phyloP scores from a whole-genome alignment of 2,113 vertebrate genomes.

The Cavia porcellus region DNA sequence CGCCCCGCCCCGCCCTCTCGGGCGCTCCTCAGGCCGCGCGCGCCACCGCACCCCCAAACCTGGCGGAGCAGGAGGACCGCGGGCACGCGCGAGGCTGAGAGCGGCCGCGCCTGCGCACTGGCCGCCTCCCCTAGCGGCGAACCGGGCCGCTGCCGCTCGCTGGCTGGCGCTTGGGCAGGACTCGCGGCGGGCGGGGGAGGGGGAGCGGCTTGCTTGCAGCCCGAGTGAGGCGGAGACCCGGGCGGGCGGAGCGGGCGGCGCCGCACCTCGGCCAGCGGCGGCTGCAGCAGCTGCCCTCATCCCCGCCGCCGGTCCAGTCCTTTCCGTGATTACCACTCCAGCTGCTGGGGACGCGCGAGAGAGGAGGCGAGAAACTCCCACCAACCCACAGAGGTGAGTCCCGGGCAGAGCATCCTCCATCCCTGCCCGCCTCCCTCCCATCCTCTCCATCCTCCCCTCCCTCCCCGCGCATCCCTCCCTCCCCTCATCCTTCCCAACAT shows the following conservation, averaged over 20 bases:
- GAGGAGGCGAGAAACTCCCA: conserved; percentile 77
- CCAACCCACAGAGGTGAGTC: conserved; percentile 80
- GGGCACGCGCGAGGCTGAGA: conserved; percentile 37
- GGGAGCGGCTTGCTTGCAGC: conserved; percentile 78
- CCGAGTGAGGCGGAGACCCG: conserved; percentile 80
- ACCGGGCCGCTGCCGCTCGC: conserved; percentile 71
- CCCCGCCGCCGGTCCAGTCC: conserved; percentile 24
- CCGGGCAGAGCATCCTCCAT: conserved; percentile 77
- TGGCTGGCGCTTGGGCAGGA: conserved; percentile 67
- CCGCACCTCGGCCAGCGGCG: conserved; percentile 79
- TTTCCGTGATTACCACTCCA: conserved; percentile 39
- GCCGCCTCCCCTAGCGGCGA: conserved; percentile 80
- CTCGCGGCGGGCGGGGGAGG: conserved; percentile 81
- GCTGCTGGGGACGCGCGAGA: conserved; percentile 38
- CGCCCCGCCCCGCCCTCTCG: conserved; percentile 47
- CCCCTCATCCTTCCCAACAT: conserved; percentile 79
- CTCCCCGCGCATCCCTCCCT: conserved; percentile 64
- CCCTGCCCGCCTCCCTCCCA: conserved; percentile 74
- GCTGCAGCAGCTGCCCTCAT: conserved; percentile 74
- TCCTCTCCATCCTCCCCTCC: conserved; percentile 59
- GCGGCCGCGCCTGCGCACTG: conserved; percentile 80
- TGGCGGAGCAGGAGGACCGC: background rate
- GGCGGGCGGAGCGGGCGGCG: conserved; percentile 78
- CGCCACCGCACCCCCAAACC: background rate
- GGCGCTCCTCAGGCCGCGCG: conserved; percentile 24